A percentile compares a stretch with the other conserved stretches of the same genome.
These are phyloP conservation scores for Platichthys flesus DNA, from an alignment of 2,113 vertebrate species.

Conservation along the genomic window DNA sequence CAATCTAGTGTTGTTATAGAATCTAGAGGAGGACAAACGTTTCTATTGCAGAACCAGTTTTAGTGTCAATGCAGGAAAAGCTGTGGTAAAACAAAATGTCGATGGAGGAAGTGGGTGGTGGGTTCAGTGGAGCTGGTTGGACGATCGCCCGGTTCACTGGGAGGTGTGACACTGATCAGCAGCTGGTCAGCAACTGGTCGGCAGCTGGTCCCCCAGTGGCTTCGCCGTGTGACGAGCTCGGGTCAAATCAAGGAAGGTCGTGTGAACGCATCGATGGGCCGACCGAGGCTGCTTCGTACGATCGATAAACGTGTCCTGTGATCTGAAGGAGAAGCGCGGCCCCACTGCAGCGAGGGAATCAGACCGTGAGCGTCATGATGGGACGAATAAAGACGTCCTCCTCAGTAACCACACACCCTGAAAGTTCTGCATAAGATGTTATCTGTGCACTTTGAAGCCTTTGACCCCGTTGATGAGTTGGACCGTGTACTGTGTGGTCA, in stretches of 20 bases:
- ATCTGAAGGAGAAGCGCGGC: background rate
- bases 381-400: background rate
- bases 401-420: background rate
- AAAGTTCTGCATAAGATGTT: too few species aligned
- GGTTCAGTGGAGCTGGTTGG: background rate
- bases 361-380: background rate
- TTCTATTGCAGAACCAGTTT: background rate
- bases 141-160: background rate
- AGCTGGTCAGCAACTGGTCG: background rate
- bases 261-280: slow-evolving; percentile 6
- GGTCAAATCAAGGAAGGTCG: slow-evolving; percentile 13
- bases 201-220: background rate
- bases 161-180: slow-evolving; percentile 2
- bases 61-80: background rate
- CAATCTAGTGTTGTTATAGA: background rate
- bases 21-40: background rate
- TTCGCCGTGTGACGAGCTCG: background rate
- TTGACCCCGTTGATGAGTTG: background rate
- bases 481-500: background rate
- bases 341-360: background rate
- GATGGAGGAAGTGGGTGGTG: background rate
- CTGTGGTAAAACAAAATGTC: background rate
- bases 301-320: slow-evolving; percentile 19
- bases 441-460: background rate
- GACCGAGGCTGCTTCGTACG: slow-evolving; percentile 14